Percentiles rank a stretch among this genome's conserved stretches.
These are phyloP conservation scores for Apistogramma diplotaenia DNA, from an alignment of 2,113 vertebrate genomes.

Conservation along the genomic window DNA sequence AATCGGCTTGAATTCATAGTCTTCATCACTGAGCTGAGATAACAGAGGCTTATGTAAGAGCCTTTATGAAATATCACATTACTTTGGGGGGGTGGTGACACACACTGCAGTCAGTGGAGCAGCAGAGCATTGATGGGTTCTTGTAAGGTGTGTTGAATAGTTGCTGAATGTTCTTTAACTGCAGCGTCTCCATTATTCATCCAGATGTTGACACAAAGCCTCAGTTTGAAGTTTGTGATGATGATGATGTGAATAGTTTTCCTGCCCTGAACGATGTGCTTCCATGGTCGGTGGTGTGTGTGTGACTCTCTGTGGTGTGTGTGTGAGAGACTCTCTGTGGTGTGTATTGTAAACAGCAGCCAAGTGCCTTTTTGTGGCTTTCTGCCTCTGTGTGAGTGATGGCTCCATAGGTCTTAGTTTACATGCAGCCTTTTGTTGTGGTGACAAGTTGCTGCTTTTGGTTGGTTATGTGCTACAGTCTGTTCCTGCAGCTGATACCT, in stretches of 20 bases:
- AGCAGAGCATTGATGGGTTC: background rate
- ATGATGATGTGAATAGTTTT: background rate
- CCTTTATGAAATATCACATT: background rate
- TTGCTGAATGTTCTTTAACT: background rate
- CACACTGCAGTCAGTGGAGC: rapidly evolving
- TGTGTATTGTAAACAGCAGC: background rate
- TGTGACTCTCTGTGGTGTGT: background rate
- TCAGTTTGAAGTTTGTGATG: background rate
- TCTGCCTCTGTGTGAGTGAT: background rate
- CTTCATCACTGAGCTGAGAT: background rate
- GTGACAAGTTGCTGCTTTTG: background rate
- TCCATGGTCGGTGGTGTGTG: background rate
- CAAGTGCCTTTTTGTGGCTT: background rate
- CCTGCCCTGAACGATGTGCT: background rate
- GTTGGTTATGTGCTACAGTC: background rate
- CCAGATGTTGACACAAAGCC: background rate
- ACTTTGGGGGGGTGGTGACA: background rate
- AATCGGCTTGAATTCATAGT: background rate
- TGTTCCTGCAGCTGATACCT: background rate
- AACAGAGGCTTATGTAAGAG: background rate
- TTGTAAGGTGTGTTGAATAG: background rate
- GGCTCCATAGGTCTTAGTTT: background rate
- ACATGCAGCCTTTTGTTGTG: background rate
- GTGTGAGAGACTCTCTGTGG: too few species aligned
- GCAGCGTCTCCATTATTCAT: background rate